Evolutionary conservation across 2,888 invertebrate genomes (phyloP).

Genomic region (Perdita meconis): DNA sequence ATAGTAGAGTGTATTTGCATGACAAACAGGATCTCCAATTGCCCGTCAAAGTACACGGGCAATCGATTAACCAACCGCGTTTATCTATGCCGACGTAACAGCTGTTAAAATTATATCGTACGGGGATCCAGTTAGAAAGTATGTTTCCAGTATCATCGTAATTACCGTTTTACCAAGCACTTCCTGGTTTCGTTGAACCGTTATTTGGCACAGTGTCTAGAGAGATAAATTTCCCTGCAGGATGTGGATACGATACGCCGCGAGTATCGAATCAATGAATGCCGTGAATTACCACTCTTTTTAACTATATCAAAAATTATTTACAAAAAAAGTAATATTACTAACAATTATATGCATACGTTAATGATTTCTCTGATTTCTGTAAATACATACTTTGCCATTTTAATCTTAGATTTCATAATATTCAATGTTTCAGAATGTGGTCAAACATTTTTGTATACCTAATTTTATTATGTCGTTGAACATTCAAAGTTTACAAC

Average conservation of each 20-base stretch:
- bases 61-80: not conserved
- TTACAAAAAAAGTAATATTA: too few relatives aligned
- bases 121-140: conserved; percentile 68
- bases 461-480: too few relatives aligned
- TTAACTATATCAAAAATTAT: not conserved
- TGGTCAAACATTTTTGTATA: too few relatives aligned
- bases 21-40: not conserved
- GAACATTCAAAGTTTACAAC: too few relatives aligned
- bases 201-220: conserved; percentile 66
- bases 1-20: not conserved
- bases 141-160: conserved; percentile 68
- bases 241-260: conserved; percentile 35
- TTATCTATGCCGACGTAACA: conserved; percentile 33
- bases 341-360: too few relatives aligned
- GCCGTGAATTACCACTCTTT: not conserved
- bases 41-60: not conserved
- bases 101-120: conserved; percentile 48
- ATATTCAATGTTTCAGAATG: too few relatives aligned
- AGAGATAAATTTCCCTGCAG: conserved; percentile 53
- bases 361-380: too few relatives aligned
- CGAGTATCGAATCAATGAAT: conserved; percentile 26
- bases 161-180: conserved; percentile 61
- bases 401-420: too few relatives aligned
- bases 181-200: conserved; percentile 67
- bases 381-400: too few relatives aligned